These are phyloP conservation scores for Neotoxoptera formosana DNA, from an alignment of 1,140 invertebrate species.

Conservation along the genomic window DNA sequence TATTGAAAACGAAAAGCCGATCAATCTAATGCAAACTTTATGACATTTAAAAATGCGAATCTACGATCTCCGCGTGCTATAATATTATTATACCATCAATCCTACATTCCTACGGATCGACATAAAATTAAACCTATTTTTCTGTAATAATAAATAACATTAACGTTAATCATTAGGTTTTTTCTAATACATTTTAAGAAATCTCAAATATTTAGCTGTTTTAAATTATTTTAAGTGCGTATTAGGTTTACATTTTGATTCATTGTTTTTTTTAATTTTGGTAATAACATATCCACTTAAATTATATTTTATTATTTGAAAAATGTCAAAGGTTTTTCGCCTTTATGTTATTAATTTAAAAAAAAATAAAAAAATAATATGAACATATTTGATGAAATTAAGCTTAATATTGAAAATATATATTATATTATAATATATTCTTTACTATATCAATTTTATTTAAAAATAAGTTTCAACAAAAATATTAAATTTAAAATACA, in stretches of 20 bases:
- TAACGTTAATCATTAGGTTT: background rate
- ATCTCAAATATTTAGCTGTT: background rate
- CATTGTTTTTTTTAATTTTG: too few species aligned
- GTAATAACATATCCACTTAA: too few species aligned
- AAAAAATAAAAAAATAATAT: too few species aligned
- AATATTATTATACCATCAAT: constrained; percentile 1
- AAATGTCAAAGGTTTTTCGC: too few species aligned
- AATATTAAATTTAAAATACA: background rate
- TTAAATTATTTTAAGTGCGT: background rate
- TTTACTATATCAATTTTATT: too few species aligned
- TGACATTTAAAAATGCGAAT: background rate
- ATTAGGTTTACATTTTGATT: too few species aligned
- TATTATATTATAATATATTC: too few species aligned
- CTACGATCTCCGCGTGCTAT: background rate
- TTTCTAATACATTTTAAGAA: background rate
- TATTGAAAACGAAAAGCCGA: constrained; percentile 2
- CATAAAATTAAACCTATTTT: background rate
- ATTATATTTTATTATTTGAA: too few species aligned
- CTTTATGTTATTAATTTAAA: too few species aligned
- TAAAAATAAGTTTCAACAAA: too few species aligned
- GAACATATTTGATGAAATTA: too few species aligned
- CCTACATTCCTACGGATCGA: background rate
- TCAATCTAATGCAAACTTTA: constrained; percentile 25
- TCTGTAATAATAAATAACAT: background rate
- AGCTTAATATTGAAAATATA: too few species aligned